Conservation (phyloP, 2,888 invertebrate species). For the Anoplius nigerrimus region DNA sequence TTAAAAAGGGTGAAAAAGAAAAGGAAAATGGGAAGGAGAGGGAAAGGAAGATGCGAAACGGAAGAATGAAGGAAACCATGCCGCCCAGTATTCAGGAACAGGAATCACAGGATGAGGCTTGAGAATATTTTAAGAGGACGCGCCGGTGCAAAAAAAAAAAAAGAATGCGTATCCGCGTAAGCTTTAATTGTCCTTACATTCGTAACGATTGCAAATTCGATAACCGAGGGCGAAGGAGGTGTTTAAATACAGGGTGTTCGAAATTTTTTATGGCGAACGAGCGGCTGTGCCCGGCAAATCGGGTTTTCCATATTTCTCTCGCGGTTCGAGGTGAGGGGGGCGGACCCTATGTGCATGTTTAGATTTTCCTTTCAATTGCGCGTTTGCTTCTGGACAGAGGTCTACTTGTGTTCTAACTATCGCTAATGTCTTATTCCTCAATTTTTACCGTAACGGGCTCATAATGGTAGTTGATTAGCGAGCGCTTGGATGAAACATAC, state of each 20-base stretch:
- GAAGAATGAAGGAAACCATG: too few relatives aligned
- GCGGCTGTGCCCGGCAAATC: neutral
- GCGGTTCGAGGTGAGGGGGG: neutral
- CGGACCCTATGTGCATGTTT: neutral
- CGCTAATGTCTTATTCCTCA: neutral
- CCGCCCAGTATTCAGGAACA: conserved; percentile 50
- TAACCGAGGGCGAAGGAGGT: conserved; percentile 26
- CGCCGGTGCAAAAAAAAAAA: too few relatives aligned
- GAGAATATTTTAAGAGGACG: conserved; percentile 30
- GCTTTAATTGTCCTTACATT: conserved; percentile 35
- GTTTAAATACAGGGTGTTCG: conserved; percentile 46
- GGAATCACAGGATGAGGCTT: conserved; percentile 38
- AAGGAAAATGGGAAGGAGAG: too few relatives aligned
- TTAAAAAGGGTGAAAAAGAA: too few relatives aligned
- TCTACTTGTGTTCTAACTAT: neutral
- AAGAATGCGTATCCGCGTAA: conserved; percentile 20
- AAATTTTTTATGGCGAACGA: conserved; percentile 17
- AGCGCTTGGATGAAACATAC: conserved; percentile 23
- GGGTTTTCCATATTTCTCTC: neutral
- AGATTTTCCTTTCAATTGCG: too few relatives aligned
- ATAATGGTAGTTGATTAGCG: too few relatives aligned
- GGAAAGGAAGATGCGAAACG: too few relatives aligned
- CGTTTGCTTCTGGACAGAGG: neutral
- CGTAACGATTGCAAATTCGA: conserved; percentile 23
- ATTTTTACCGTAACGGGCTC: too few relatives aligned